Percentiles rank a stretch among this genome's conserved stretches.
phyloP scores from a whole-genome alignment of 1,140 invertebrate genomes.

The Thrips palmi region DNA sequence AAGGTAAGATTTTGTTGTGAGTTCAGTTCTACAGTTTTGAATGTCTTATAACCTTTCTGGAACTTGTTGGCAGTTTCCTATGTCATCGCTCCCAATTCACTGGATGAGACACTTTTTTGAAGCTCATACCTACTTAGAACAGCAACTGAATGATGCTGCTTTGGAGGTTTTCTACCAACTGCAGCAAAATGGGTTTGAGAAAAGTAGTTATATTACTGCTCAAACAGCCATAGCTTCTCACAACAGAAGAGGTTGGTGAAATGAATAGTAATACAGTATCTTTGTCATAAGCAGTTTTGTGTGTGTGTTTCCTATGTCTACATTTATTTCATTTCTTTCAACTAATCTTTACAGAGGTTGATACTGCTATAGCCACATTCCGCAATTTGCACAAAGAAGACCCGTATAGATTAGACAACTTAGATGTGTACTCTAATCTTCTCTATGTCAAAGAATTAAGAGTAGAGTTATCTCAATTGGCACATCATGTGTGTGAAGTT shows the following conservation, averaged over 20 bases:
- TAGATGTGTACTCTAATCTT: conserved; percentile 94
- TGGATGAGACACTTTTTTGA: conserved; percentile 93
- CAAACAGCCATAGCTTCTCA: conserved; percentile 86
- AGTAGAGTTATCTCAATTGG: conserved; percentile 80
- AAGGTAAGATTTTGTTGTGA: conserved; percentile 12
- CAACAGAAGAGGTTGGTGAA: conserved; percentile 63
- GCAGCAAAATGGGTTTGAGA: conserved; percentile 59
- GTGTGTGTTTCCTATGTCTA: conserved; percentile 10
- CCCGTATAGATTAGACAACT: conserved; percentile 83
- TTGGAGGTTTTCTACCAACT: conserved; percentile 62
- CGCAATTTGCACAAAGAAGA: conserved; percentile 63
- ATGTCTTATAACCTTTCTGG: not conserved
- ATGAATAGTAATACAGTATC: no score
- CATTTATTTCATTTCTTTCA: conserved; percentile 10
- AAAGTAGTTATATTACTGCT: conserved; percentile 76
- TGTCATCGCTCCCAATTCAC: conserved; percentile 62
- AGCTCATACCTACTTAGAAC: conserved; percentile 76
- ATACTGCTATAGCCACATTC: conserved; percentile 72
- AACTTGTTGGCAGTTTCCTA: conserved; percentile 18
- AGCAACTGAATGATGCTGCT: conserved; percentile 80
- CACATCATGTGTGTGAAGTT: conserved; percentile 80
- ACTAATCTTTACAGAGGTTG: conserved; percentile 50
- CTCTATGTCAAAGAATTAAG: conserved; percentile 87
- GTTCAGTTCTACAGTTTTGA: conserved; percentile 6
- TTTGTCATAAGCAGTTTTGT: conserved; percentile 8